A percentile compares a stretch with the other conserved stretches of the same genome.
Conservation (phyloP, 2,797 vertebrate species). For the Enteromius treurensis region DNA sequence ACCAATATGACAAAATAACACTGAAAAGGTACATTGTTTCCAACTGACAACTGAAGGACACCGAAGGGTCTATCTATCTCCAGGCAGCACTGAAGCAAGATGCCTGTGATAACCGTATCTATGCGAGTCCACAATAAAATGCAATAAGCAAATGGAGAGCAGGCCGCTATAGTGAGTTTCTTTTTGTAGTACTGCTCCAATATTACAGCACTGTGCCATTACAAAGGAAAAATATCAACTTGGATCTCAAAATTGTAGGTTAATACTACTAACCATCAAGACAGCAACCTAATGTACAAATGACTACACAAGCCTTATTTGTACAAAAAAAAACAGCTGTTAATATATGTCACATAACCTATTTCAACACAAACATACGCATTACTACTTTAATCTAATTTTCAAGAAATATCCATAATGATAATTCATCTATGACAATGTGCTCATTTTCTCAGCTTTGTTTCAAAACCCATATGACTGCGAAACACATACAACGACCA, state of each 20-base stretch:
- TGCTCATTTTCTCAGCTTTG: not conserved
- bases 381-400: not conserved
- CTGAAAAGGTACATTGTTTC: not conserved
- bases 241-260: not conserved
- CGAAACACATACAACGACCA: not conserved
- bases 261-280: not conserved
- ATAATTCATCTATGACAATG: not conserved
- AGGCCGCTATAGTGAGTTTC: not conserved
- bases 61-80: not conserved
- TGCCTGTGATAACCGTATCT: conserved; percentile 51
- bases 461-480: not conserved
- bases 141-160: not conserved
- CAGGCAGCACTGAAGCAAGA: not conserved
- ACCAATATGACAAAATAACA: not conserved
- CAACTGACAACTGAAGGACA: not conserved
- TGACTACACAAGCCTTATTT: not conserved
- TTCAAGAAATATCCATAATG: not conserved
- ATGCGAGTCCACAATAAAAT: not conserved
- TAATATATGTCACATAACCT: not conserved
- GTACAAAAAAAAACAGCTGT: not conserved
- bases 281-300: not conserved
- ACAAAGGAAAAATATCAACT: not conserved
- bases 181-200: too few relatives aligned
- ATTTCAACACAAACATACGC: not conserved
- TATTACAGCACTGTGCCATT: not conserved